Percentiles rank a stretch among this genome's conserved stretches.
These are phyloP conservation scores for Gari tellinella DNA, from an alignment of 2,888 invertebrate genomes.

Conservation along the genomic window DNA sequence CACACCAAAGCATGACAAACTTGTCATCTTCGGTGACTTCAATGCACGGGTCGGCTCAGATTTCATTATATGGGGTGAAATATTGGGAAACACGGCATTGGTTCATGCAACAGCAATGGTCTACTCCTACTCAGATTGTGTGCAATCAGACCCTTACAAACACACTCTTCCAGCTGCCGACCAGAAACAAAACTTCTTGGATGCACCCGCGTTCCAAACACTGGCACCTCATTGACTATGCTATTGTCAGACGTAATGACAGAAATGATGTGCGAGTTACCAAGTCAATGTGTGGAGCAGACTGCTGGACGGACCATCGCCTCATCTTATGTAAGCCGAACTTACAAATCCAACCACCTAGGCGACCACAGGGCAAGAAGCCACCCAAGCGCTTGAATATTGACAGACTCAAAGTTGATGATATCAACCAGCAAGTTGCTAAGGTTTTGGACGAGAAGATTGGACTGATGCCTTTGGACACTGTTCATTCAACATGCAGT, in stretches of 20 bases:
- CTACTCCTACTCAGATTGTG: too few relatives aligned
- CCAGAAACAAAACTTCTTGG: slow-evolving; percentile 6
- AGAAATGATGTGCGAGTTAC: background rate
- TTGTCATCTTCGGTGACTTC: too few relatives aligned
- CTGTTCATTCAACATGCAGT: too few relatives aligned
- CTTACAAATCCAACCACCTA: slow-evolving; percentile 9
- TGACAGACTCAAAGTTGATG: background rate
- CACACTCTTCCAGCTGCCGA: slow-evolving; percentile 5
- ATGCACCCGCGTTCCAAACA: background rate
- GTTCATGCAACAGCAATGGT: slow-evolving; percentile 12
- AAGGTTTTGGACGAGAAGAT: background rate
- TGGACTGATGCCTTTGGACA: background rate
- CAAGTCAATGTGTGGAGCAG: slow-evolving; percentile 18
- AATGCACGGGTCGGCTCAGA: too few relatives aligned
- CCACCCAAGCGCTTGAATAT: background rate
- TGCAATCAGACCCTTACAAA: background rate
- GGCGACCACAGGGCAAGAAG: slow-evolving; percentile 17
- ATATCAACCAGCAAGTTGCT: background rate
- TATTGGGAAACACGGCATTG: slow-evolving; percentile 26
- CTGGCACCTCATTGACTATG: too few relatives aligned
- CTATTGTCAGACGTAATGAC: too few relatives aligned
- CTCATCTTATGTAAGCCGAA: slow-evolving; percentile 1
- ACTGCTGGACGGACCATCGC: slow-evolving; percentile 34
- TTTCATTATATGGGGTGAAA: slow-evolving; percentile 4
- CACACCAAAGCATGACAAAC: too few relatives aligned